These are phyloP conservation scores for Meta bourneti DNA, from an alignment of 2,888 invertebrate genomes.

Conservation along the genomic window DNA sequence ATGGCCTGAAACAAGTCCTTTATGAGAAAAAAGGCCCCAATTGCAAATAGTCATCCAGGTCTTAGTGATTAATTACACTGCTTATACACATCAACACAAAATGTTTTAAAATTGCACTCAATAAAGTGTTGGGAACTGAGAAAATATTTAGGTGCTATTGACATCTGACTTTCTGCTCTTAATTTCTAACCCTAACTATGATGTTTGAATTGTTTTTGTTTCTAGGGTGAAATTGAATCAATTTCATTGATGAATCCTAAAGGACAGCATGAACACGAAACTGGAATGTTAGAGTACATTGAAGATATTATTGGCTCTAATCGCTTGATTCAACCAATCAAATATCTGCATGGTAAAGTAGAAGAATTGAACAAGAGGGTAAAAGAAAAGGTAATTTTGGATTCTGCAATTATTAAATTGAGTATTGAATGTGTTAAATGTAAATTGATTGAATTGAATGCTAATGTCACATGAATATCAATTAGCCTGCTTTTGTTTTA, in stretches of 20 bases:
- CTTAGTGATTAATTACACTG: too few species aligned
- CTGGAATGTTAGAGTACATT: conserved; percentile 98
- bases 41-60: background rate
- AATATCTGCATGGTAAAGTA: conserved; percentile 87
- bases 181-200: too few species aligned
- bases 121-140: background rate
- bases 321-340: conserved; percentile 87
- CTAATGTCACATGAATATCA: too few species aligned
- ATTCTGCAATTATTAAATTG: background rate
- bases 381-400: conserved; percentile 84
- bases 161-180: too few species aligned
- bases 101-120: too few species aligned
- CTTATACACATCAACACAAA: too few species aligned
- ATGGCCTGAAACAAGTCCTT: too few species aligned
- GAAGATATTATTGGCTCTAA: conserved; percentile 97
- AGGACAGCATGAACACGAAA: conserved; percentile 90
- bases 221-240: conserved; percentile 97
- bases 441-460: too few species aligned
- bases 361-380: conserved; percentile 88
- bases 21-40: background rate
- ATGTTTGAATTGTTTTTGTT: background rate
- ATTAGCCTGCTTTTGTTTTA: background rate
- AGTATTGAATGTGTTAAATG: background rate
- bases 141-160: too few species aligned
- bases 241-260: conserved; percentile 99